Conservation (phyloP, 2,888 invertebrate genomes). For the Caenorhabditis sp. region DNA sequence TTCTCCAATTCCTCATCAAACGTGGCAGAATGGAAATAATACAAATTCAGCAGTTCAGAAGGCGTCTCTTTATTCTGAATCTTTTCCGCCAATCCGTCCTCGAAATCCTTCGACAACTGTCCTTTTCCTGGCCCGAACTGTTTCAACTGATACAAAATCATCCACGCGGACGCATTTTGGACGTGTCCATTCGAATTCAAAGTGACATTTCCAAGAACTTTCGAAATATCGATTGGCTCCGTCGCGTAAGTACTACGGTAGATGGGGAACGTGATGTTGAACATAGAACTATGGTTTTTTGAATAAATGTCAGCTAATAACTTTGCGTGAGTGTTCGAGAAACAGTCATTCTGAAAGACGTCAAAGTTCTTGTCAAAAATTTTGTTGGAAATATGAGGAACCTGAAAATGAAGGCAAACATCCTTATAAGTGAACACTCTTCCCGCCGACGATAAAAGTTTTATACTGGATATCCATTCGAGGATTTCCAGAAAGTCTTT, state of each 20-base stretch:
- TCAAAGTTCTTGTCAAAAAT: neutral
- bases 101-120: constrained; percentile 64
- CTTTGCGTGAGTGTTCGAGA: constrained; percentile 70
- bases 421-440: constrained; percentile 56
- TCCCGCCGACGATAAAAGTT: constrained; percentile 48
- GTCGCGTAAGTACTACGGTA: constrained; percentile 68
- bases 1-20: constrained; percentile 74
- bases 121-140: constrained; percentile 44
- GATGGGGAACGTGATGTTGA: constrained; percentile 72
- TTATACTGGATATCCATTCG: constrained; percentile 64
- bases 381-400: too few relatives aligned
- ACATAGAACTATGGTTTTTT: constrained; percentile 57
- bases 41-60: constrained; percentile 61
- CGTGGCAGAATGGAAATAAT: constrained; percentile 73
- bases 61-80: constrained; percentile 58
- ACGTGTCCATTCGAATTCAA: constrained; percentile 52
- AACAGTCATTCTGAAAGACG: constrained; percentile 74
- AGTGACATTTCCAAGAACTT: constrained; percentile 64
- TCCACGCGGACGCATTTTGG: constrained; percentile 67
- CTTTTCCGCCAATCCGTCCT: constrained; percentile 59
- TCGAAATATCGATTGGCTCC: constrained; percentile 72
- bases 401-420: constrained; percentile 66
- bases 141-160: constrained; percentile 73
- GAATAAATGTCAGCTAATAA: constrained; percentile 70
- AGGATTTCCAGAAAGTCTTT: constrained; percentile 68